Evolutionary conservation across 2,888 invertebrate genomes (phyloP).

Genomic region (Leptopilina syphax): DNA sequence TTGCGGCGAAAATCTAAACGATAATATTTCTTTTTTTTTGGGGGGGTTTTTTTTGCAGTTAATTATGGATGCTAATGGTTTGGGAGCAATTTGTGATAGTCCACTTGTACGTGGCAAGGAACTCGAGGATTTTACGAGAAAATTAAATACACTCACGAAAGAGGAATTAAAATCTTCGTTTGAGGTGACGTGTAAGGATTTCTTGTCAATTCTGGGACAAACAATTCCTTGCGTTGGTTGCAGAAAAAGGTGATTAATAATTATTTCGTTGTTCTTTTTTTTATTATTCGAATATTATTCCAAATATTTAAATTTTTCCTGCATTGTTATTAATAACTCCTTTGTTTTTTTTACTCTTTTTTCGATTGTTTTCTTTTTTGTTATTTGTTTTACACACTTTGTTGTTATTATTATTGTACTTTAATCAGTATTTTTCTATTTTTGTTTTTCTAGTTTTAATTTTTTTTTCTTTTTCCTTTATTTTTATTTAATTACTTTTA

Average conservation of each 20-base stretch:
- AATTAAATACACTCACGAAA: slow-evolving; percentile 86
- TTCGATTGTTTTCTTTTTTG: too few relatives aligned
- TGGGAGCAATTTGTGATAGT: slow-evolving; percentile 90
- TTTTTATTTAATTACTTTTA: too few relatives aligned
- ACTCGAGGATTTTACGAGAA: slow-evolving; percentile 90
- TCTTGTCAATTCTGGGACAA: slow-evolving; percentile 91
- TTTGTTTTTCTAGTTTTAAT: too few relatives aligned
- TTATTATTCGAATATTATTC: neutral
- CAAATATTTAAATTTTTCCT: slow-evolving; percentile 62
- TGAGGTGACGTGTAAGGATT: slow-evolving; percentile 89
- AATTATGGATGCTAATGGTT: slow-evolving; percentile 94
- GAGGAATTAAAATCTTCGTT: slow-evolving; percentile 89
- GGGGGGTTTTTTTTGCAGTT: slow-evolving; percentile 80
- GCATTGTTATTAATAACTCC: too few relatives aligned
- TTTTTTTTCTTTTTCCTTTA: too few relatives aligned
- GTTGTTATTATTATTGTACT: too few relatives aligned
- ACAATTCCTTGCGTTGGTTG: slow-evolving; percentile 97
- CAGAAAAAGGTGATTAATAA: slow-evolving; percentile 84
- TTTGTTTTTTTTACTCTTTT: too few relatives aligned
- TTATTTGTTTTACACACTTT: too few relatives aligned
- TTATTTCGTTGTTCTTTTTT: too few relatives aligned
- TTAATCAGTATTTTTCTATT: too few relatives aligned
- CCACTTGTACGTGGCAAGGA: slow-evolving; percentile 89
- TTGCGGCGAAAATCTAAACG: neutral
- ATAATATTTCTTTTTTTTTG: neutral